Base-by-base conservation (phyloP, 1,140 invertebrate species). In the Epicauta chinensis region DNA sequence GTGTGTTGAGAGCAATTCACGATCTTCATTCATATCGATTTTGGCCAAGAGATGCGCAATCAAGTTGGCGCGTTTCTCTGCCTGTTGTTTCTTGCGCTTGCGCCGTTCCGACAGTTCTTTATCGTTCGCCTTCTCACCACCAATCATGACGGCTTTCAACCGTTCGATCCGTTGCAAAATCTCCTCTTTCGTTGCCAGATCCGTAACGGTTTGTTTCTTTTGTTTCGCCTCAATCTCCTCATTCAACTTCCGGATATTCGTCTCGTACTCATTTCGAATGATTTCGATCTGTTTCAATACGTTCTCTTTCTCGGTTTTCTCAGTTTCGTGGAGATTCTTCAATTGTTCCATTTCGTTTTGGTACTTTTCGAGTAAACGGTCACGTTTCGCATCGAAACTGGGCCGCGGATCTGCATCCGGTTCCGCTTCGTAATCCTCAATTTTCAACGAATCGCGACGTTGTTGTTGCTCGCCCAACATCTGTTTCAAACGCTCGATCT, bases 111-210 rank as follows among this genome's bases (percentile, higher is more conserved):
- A 83, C 30, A 87, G 72, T 59, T 82, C 80, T 46, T 80, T 71
- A 68, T 91, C 88, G 63, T 86, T 71, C 1, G 78, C 81, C 57
- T 82, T 77, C 63, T 93, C 89, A 1, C 89, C 89, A 16, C 89
- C 89, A 49, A 90, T 85, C 75, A 92, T 80, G 55, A 81, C 77
- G 34, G 81, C 76, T 62, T 91, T 81, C 12, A 92, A 73, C 43
- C 80, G 76, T 64, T 86, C 59, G 11, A 67, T 68, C 43, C 69
- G 56, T n/a, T 65, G 69, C 38, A 68, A 37, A 9, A 73, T 69
- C 51, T 75, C 71, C 14, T 73, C 58, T 48, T 74, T 63, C 7
- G 60, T 60, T 5, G 55, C 55, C n/a, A 53, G 40, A 23, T 23
- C 23, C 7, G 4, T 34, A 42, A 48, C 30, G 42, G 32, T 29